phyloP scores from a whole-genome alignment of 2,888 invertebrate genomes.

The Drosophila suboccidentalis region DNA sequence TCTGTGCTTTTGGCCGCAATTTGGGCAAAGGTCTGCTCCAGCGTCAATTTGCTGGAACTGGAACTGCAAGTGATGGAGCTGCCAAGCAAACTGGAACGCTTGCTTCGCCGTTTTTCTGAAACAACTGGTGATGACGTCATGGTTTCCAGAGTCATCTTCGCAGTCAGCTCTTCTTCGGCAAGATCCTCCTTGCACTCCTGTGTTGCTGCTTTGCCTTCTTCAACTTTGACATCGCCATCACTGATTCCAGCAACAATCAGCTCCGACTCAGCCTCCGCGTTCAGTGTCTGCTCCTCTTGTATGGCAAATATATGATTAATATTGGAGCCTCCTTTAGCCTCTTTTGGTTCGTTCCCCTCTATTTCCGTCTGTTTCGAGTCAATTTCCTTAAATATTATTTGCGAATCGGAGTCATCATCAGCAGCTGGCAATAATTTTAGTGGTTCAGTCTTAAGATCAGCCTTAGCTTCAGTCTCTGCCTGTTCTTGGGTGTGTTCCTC shows the following conservation, averaged over 20 bases:
- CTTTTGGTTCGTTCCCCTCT: not conserved
- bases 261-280: not conserved
- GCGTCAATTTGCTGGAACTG: constrained; percentile 36
- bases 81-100: constrained; percentile 15
- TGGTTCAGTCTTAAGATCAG: constrained; percentile 29
- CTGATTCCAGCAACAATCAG: not conserved
- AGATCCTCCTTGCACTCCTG: not conserved
- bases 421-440: not conserved
- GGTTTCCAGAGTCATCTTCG: no score
- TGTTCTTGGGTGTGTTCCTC: not conserved
- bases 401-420: not conserved
- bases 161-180: not conserved
- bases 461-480: constrained; percentile 12
- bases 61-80: constrained; percentile 2
- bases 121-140: not conserved
- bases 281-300: not conserved
- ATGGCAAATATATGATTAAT: not conserved
- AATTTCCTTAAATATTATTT: not conserved
- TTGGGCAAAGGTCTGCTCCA: constrained; percentile 62
- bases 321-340: not conserved
- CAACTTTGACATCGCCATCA: not conserved
- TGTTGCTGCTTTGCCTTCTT: not conserved
- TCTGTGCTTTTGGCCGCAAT: constrained; percentile 49
- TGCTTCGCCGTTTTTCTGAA: constrained; percentile 31
- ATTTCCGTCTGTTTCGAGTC: not conserved